Conservation (phyloP, 2,888 invertebrate genomes). For the Andrena camellia region DNA sequence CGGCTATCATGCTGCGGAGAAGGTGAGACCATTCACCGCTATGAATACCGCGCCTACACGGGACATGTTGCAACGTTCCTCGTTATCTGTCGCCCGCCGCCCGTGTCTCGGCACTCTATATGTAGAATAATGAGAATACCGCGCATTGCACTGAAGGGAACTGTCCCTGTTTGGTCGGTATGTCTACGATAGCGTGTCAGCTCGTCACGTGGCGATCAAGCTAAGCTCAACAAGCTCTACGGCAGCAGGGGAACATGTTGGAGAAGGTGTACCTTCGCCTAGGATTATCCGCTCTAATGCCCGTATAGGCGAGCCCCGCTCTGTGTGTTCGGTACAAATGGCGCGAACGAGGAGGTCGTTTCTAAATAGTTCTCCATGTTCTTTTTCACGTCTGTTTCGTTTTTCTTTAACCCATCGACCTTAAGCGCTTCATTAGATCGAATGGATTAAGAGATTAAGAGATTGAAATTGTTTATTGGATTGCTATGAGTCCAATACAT, state of each 20-base stretch:
- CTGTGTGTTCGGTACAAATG: neutral
- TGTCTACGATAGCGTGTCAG: conserved; percentile 73
- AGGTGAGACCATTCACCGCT: conserved; percentile 62
- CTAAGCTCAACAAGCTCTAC: conserved; percentile 81
- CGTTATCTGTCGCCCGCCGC: neutral
- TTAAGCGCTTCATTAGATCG: too few relatives aligned
- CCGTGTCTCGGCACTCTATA: neutral
- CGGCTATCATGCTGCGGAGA: conserved; percentile 73
- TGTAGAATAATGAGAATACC: conserved; percentile 20
- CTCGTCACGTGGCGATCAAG: conserved; percentile 81
- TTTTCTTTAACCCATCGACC: too few relatives aligned
- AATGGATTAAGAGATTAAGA: too few relatives aligned
- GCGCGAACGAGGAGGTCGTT: neutral
- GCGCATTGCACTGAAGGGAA: conserved; percentile 13
- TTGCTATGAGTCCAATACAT: too few relatives aligned
- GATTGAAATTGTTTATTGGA: too few relatives aligned
- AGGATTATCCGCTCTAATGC: conserved; percentile 80
- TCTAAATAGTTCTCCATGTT: too few relatives aligned
- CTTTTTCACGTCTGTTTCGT: too few relatives aligned
- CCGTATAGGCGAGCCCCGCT: conserved; percentile 6
- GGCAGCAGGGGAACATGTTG: conserved; percentile 77
- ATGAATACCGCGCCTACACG: conserved; percentile 3
- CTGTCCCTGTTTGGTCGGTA: conserved; percentile 46
- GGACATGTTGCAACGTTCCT: neutral
- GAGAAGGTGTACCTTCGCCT: conserved; percentile 72